A percentile compares a stretch with the other conserved stretches of the same genome.
phyloP scores from a whole-genome alignment of 2,888 invertebrate species.

The Theodoxus fluviatilis region DNA sequence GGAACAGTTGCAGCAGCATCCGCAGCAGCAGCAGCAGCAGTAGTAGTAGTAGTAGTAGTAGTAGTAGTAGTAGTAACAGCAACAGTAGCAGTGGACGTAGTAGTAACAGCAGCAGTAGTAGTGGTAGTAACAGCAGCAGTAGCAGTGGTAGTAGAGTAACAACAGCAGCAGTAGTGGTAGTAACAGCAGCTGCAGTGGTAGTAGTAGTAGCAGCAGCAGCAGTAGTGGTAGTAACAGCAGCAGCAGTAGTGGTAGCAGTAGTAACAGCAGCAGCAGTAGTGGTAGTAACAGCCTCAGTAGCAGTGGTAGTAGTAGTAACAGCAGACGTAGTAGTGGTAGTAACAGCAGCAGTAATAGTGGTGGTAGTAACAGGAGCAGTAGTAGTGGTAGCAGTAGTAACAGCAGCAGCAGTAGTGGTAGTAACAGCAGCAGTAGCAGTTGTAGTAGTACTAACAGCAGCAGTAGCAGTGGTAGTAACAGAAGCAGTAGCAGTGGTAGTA shows the following conservation, averaged over 20 bases:
- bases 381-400: too few species aligned
- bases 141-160: slow-evolving; percentile 9
- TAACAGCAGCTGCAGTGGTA: slow-evolving; percentile 13
- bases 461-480: too few species aligned
- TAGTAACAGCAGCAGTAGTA: slow-evolving; percentile 15
- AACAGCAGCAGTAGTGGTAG: slow-evolving; percentile 14
- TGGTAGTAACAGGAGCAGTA: too few species aligned
- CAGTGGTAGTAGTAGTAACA: too few species aligned
- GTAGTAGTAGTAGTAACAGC: slow-evolving; percentile 17
- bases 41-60: slow-evolving; percentile 19
- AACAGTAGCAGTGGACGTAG: slow-evolving; percentile 19
- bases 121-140: slow-evolving; percentile 17
- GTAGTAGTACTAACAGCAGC: too few species aligned
- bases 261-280: too few species aligned
- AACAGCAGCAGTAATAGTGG: too few species aligned
- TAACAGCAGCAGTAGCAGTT: too few species aligned
- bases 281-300: too few species aligned
- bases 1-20: slow-evolving; percentile 7
- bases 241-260: slow-evolving; percentile 8
- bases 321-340: too few species aligned
- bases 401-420: too few species aligned
- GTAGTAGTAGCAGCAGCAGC: slow-evolving; percentile 24
- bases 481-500: too few species aligned
- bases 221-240: slow-evolving; percentile 22
- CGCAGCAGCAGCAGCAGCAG: slow-evolving; percentile 4